Base-by-base conservation (phyloP, 2,113 vertebrate species). In the Calyptomena viridis region DNA sequence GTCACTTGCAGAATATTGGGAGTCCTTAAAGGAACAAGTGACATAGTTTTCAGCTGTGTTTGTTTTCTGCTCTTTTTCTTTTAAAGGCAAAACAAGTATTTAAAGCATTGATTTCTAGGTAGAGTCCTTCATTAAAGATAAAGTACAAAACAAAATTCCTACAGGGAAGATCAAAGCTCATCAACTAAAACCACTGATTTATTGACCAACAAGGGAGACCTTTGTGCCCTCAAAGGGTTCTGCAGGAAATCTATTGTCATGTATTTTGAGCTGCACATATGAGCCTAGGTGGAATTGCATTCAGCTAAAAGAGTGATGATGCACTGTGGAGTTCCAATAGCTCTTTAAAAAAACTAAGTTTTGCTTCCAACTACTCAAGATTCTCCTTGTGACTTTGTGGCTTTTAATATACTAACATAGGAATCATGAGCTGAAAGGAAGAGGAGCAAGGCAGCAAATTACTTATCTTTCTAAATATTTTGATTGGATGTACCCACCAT, bases 91-190 rank as follows among this genome's bases (percentile, higher is more conserved):
- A 94, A 67, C 4, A 82, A 67, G 55, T 68, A 30, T 93, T 91
- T 85, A 73, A 82, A 79, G 74, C 33, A 68, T 94, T 66, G 81
- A 87, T 95, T 94, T 58, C 59, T 91, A 78, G 66, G 31, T 76
- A 87, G 66, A 81, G 71, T 53, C 19, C 62, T 79, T 21, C 66
- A 62, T 91, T 94, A 89, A 93, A 87, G 66, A 37, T 64, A n/a
- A 87, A 79, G 69, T 74, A 69, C 44, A 76, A 73, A 94, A 87
- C 73, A 91, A 92, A 82, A 87, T 91, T 91, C 81, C 87, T 92
- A n/a, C 80, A 68, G 89, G 66, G 86, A 92, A 75, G 76, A 87
- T 94, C 73, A 94, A 91, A 97, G 58, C 74, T 94, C 40, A 47
- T 94, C 93, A 95, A 4, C 77, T 91, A 46, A 95, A 91, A 87